These are phyloP conservation scores for Pogonomyrmex barbatus DNA, from an alignment of 1,140 invertebrate species.

Conservation along the genomic window DNA sequence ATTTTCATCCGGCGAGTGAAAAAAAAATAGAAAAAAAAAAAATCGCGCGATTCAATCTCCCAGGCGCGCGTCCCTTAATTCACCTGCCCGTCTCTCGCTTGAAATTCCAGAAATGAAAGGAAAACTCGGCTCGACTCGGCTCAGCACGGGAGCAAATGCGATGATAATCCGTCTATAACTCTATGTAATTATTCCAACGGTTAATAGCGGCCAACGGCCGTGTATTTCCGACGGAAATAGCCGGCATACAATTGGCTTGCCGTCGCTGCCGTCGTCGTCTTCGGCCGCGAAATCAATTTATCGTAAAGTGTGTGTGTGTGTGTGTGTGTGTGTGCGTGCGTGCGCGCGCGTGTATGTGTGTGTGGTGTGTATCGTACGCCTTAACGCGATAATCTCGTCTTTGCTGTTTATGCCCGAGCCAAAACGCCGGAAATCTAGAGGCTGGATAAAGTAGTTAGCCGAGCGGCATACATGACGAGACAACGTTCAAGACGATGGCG, in stretches of 20 bases:
- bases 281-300: constrained; percentile 56
- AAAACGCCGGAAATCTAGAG: constrained; percentile 38
- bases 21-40: neutral
- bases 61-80: neutral
- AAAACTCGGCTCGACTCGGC: neutral
- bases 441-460: constrained; percentile 5
- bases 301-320: constrained; percentile 31
- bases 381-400: constrained; percentile 57
- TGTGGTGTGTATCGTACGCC: constrained; percentile 43
- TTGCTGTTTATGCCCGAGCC: constrained; percentile 15
- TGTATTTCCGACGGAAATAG: constrained; percentile 53
- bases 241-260: constrained; percentile 23
- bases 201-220: constrained; percentile 37
- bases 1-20: neutral
- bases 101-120: constrained; percentile 28
- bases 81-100: neutral
- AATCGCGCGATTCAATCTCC: neutral
- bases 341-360: no score
- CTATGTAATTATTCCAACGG: constrained; percentile 13
- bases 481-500: neutral
- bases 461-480: neutral
- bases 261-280: constrained; percentile 10
- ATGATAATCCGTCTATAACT: constrained; percentile 32
- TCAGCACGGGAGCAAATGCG: neutral
- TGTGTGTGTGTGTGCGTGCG: no score